These are phyloP conservation scores for Drosophila macrospina DNA, from an alignment of 2,888 invertebrate species.

Conservation along the genomic window DNA sequence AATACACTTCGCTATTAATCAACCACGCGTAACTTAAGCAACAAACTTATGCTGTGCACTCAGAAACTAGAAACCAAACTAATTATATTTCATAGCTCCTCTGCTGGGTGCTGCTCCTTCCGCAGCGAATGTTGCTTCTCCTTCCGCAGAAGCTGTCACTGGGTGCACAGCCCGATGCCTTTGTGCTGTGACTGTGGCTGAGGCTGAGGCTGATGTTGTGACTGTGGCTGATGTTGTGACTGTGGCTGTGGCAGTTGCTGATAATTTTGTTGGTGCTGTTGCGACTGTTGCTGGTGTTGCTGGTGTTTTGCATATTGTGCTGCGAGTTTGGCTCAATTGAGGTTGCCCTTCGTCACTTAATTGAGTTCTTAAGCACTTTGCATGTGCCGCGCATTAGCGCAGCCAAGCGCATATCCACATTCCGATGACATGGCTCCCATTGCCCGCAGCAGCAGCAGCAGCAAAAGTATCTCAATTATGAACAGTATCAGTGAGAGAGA, in stretches of 20 bases:
- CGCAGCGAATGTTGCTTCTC: conserved; percentile 1
- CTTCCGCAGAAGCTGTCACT: conserved; percentile 9
- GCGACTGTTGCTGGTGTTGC: conserved; percentile 4
- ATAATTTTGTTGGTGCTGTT: conserved; percentile 2
- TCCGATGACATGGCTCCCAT: conserved; percentile 20
- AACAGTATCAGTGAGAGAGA: conserved; percentile 19
- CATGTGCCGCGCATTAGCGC: conserved; percentile 56
- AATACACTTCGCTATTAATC: conserved; percentile 3
- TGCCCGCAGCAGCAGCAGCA: conserved; percentile 17
- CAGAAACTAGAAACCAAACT: conserved; percentile 26
- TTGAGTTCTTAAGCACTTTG: conserved; percentile 67
- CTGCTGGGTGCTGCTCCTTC: neutral
- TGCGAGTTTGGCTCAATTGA: conserved; percentile 39
- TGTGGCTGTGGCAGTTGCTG: neutral
- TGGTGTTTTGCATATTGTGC: conserved; percentile 24
- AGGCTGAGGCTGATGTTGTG: neutral
- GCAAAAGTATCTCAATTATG: conserved; percentile 60
- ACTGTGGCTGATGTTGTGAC: too few species aligned
- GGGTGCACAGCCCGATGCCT: neutral
- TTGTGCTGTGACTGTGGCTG: neutral
- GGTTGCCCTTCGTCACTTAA: conserved; percentile 59
- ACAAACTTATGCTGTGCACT: neutral
- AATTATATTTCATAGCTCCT: conserved; percentile 38
- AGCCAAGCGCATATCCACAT: conserved; percentile 55
- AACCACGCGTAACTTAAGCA: conserved; percentile 4